Base-by-base conservation (phyloP, 2,113 vertebrate genomes). In the Sceloporus tristichus region DNA sequence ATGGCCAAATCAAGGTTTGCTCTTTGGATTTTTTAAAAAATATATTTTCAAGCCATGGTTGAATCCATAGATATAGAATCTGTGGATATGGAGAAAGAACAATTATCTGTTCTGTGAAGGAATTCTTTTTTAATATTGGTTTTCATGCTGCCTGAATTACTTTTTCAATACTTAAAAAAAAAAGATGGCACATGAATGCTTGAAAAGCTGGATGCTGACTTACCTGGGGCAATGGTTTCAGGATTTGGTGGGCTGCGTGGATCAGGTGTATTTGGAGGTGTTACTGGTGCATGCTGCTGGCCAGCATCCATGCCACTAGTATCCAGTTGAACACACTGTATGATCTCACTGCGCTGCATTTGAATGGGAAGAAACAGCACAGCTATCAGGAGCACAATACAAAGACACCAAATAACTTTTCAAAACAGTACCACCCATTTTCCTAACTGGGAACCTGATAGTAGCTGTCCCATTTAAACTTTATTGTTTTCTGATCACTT, bases 211-310 rank as follows among this genome's bases (percentile, higher is more conserved):
- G 42, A 70, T 54, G 79, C 19, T 83, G 68, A 74, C 79, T 95
- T 96, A 99, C 98, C 98, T 93, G 99, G 98, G 53, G 98, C 98
- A 2, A 99, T 98, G 87, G 84, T 97, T 81, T 98, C 97, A 68
- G 98, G 98, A 93, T 98, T 97, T 2, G 97, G 96, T 78, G 95
- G 96, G 48, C 93, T 96, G 77, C 91, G 94, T 77, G 96, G 96
- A 42, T 98, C 95, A 0, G 97, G 93, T 23, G 96, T 95, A 56
- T 98, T 97, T 66, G 96, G 96, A 71, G 96, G 96, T 23, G 97
- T 97, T 86, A 95, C 93, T 38, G 96, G 95, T 14, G 93, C 90
- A 0, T 96, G 94, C 91, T 97, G 97, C 40, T 97, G 89, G 14
- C 96, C 93, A 34, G 86, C 93, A 38, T 95, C 97, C 74, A 92